A percentile compares a stretch with the other conserved stretches of the same genome.
phyloP scores from a whole-genome alignment of 37 sponge, comb jelly and placozoan species.

The Aphrocallistes beatrix region DNA sequence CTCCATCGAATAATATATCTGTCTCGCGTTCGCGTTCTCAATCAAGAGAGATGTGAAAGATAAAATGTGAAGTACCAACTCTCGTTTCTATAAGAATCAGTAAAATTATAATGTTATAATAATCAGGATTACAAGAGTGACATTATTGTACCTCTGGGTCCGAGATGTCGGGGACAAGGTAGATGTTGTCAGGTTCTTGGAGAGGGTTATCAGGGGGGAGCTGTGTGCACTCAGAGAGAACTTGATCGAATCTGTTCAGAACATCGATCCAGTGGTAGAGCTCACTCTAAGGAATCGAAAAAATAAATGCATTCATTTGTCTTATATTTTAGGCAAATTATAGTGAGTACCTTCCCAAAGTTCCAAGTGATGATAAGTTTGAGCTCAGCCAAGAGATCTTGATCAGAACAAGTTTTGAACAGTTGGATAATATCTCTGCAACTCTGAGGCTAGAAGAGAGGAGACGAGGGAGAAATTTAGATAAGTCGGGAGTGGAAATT shows the following conservation, averaged over 20 bases:
- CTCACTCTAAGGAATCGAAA: conserved; percentile 56
- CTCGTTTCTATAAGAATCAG: conserved; percentile 34
- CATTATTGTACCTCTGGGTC: conserved; percentile 36
- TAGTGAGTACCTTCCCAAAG: conserved; percentile 56
- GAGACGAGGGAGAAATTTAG: background rate
- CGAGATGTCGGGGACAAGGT: conserved; percentile 34
- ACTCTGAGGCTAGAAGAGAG: conserved; percentile 34
- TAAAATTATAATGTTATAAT: background rate
- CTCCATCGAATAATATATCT: conserved; percentile 95
- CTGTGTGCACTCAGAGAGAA: conserved; percentile 52
- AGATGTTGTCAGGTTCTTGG: conserved; percentile 25
- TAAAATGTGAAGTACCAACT: conserved; percentile 42
- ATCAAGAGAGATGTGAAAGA: conserved; percentile 89
- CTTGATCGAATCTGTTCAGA: conserved; percentile 76
- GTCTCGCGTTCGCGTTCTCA: conserved; percentile 92
- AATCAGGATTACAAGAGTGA: background rate
- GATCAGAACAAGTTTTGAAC: conserved; percentile 41
- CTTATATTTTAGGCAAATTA: background rate
- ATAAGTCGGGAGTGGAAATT: background rate
- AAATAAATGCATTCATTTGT: background rate
- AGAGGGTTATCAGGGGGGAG: background rate
- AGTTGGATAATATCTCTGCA: conserved; percentile 51
- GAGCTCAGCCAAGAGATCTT: conserved; percentile 36
- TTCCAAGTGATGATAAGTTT: conserved; percentile 53
- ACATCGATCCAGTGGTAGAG: conserved; percentile 95